These are phyloP conservation scores for Zaprionus obscuricornis DNA, from an alignment of 2,888 invertebrate genomes.

Conservation along the genomic window DNA sequence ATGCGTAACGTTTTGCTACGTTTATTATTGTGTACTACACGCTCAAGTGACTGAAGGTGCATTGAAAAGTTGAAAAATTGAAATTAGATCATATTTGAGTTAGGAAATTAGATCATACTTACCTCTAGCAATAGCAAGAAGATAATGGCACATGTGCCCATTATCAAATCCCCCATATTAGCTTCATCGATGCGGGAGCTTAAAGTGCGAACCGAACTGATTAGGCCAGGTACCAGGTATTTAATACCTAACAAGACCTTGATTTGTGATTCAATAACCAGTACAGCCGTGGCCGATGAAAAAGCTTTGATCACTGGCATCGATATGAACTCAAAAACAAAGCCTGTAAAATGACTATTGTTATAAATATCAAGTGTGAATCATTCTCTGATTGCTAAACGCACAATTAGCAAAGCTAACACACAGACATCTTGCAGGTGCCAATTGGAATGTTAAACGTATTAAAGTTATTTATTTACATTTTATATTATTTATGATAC, in stretches of 20 bases:
- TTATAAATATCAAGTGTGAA: neutral
- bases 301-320: slow-evolving; percentile 92
- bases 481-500: no score
- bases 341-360: slow-evolving; percentile 85
- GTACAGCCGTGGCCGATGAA: slow-evolving; percentile 91
- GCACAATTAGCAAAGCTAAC: neutral
- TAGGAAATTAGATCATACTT: slow-evolving; percentile 28
- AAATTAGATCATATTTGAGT: neutral
- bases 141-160: slow-evolving; percentile 88
- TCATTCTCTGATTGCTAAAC: no score
- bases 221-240: slow-evolving; percentile 88
- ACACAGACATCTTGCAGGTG: no score
- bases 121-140: slow-evolving; percentile 89
- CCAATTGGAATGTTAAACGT: no score
- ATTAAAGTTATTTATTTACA: no score
- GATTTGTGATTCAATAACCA: slow-evolving; percentile 90
- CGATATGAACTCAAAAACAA: slow-evolving; percentile 92
- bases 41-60: slow-evolving; percentile 87
- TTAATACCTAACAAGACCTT: slow-evolving; percentile 90
- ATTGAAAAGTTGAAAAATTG: neutral
- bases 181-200: slow-evolving; percentile 85
- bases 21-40: slow-evolving; percentile 81
- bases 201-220: slow-evolving; percentile 86
- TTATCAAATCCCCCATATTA: slow-evolving; percentile 86
- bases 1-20: slow-evolving; percentile 84